Conservation (phyloP, 2,113 vertebrate genomes). For the Artemisiospiza belli region DNA sequence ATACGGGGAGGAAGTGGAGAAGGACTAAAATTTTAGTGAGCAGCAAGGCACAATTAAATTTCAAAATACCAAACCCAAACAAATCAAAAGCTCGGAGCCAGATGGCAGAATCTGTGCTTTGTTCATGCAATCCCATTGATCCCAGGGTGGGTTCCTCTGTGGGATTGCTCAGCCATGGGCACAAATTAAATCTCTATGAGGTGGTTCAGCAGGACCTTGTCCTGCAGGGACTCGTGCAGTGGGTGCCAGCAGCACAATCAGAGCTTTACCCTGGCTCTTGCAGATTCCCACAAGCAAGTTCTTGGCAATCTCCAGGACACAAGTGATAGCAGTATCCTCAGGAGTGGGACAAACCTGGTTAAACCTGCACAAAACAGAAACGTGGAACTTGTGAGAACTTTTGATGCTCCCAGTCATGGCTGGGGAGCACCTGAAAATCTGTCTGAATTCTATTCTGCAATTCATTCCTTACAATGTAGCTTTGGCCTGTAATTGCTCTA, state of each 20-base stretch:
- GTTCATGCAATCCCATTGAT: fast-evolving
- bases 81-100: neutral
- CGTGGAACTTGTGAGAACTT: neutral
- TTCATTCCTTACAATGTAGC: neutral
- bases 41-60: neutral
- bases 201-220: neutral
- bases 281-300: neutral
- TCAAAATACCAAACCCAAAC: neutral
- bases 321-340: neutral
- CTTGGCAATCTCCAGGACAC: neutral
- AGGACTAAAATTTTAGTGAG: neutral
- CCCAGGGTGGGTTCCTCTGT: neutral
- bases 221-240: neutral
- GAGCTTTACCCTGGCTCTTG: neutral
- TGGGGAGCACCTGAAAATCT: fast-evolving
- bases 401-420: fast-evolving
- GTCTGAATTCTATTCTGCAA: neutral
- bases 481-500: neutral
- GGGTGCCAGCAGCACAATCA: neutral
- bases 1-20: neutral
- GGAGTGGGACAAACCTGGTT: neutral
- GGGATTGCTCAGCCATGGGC: neutral
- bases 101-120: neutral
- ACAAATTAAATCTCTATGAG: neutral
- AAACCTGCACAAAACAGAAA: neutral